phyloP scores from a whole-genome alignment of 2,113 vertebrate species.

The Saguinus imperator region DNA sequence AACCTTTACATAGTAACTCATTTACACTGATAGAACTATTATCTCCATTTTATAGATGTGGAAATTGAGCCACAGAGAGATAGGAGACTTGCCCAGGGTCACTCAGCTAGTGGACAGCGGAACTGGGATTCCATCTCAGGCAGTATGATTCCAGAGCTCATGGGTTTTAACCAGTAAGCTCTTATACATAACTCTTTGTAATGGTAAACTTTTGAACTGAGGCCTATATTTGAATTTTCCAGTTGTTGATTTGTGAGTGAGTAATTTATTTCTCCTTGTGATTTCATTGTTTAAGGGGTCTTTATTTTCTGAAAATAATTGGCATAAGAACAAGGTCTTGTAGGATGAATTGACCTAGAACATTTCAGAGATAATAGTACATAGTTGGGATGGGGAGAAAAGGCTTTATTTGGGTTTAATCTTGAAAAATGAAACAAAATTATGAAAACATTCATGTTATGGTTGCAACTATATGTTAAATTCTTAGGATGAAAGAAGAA shows the following conservation, averaged over 20 bases:
- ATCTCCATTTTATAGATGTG: not conserved
- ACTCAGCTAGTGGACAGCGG: not conserved
- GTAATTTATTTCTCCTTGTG: not conserved
- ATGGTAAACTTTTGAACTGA: not conserved
- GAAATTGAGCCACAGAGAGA: not conserved
- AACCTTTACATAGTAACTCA: not conserved
- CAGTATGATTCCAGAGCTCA: not conserved
- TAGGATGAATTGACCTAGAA: slow-evolving; percentile 23
- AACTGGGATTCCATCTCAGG: not conserved
- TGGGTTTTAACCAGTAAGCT: not conserved
- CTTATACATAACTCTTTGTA: not conserved
- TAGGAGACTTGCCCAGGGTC: not conserved
- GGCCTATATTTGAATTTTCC: not conserved
- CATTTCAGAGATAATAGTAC: slow-evolving; percentile 13
- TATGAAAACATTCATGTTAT: slow-evolving; percentile 4
- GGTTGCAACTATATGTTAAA: slow-evolving; percentile 37
- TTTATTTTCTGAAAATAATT: slow-evolving; percentile 49
- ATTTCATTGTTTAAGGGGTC: not conserved
- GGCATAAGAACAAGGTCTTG: not conserved
- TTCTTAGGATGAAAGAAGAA: slow-evolving; percentile 41
- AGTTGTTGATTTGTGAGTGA: not conserved
- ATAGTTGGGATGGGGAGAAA: not conserved
- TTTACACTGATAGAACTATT: not conserved
- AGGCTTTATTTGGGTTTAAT: slow-evolving; percentile 29
- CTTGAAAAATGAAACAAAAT: slow-evolving; percentile 52